Conservation (phyloP, 2,113 vertebrate species). For the Ptilonorhynchus violaceus region DNA sequence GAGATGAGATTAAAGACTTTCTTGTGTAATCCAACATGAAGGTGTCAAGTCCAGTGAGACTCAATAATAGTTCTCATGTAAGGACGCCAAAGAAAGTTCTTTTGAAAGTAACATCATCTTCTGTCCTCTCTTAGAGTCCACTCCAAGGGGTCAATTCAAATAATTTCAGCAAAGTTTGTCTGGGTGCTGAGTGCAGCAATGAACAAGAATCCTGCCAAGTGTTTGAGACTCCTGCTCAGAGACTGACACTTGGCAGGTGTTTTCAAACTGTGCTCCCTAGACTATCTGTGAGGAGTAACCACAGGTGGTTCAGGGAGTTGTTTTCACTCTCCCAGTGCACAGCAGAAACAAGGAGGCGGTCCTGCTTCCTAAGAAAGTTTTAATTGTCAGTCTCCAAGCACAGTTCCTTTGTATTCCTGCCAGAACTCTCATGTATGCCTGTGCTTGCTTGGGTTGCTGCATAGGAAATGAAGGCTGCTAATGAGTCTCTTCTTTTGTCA, state of each 20-base stretch:
- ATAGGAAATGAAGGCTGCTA: constrained; percentile 59
- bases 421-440: constrained; percentile 29
- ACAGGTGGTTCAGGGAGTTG: constrained; percentile 30
- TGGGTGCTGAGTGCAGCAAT: not conserved
- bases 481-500: constrained; percentile 55
- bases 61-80: not conserved
- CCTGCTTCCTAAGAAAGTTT: constrained; percentile 49
- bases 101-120: not conserved
- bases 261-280: not conserved
- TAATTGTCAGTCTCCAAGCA: constrained; percentile 59
- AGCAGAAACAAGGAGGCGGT: constrained; percentile 31
- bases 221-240: not conserved
- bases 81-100: not conserved
- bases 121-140: not conserved
- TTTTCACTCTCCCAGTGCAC: constrained; percentile 17
- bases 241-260: not conserved
- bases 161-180: not conserved
- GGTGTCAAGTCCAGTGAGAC: not conserved
- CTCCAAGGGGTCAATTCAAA: not conserved
- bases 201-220: not conserved
- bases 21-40: not conserved
- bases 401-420: constrained; percentile 52
- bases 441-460: constrained; percentile 38
- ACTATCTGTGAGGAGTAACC: not conserved
- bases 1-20: not conserved